A percentile compares a stretch with the other conserved stretches of the same genome.
Evolutionary conservation across 2,113 vertebrate genomes (phyloP).

Genomic region (Chroicocephalus ridibundus): DNA sequence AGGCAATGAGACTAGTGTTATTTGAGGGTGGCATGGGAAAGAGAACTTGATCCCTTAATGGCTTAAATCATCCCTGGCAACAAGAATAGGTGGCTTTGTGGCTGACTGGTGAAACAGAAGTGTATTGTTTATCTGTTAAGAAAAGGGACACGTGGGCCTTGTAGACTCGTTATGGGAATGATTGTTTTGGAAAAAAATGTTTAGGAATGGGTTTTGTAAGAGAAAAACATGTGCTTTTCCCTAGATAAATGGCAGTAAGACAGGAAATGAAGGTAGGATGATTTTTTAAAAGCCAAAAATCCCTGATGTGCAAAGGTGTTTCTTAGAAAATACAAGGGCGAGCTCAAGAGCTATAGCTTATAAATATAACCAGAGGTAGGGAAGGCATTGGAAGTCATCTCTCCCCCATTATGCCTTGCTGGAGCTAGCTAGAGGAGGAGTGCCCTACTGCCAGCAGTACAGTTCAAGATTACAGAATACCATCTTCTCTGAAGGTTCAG

Average conservation of each 20-base stretch:
- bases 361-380: not conserved
- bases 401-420: not conserved
- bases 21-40: not conserved
- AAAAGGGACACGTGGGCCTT: not conserved
- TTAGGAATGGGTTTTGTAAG: not conserved
- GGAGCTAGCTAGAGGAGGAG: not conserved
- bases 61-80: not conserved
- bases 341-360: not conserved
- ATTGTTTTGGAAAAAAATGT: not conserved
- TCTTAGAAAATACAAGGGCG: not conserved
- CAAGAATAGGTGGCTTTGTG: not conserved
- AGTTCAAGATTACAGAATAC: not conserved
- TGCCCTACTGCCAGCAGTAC: not conserved
- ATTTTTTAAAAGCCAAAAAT: not conserved
- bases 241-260: not conserved
- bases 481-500: not conserved
- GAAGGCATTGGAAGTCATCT: not conserved
- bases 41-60: not conserved
- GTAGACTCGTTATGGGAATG: not conserved
- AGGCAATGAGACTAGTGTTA: accelerated
- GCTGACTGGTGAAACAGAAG: not conserved
- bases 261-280: not conserved
- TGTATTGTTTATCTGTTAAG: not conserved
- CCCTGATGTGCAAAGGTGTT: not conserved
- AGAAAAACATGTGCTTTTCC: not conserved